These are phyloP conservation scores for Sphaerophoria rueppellii DNA, from an alignment of 2,888 invertebrate genomes.

Conservation along the genomic window DNA sequence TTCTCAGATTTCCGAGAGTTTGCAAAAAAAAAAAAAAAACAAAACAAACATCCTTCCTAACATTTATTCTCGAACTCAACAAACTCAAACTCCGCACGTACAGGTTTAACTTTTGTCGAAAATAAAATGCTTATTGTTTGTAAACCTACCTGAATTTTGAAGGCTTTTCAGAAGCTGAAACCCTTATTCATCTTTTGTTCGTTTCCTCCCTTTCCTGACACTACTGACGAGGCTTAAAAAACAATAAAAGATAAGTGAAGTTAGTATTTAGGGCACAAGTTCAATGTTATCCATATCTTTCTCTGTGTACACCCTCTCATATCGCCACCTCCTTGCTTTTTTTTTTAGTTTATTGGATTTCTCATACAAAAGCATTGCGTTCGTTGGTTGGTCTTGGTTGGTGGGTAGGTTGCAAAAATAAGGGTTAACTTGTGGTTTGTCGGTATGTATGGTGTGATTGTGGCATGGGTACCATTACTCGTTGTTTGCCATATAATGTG, in stretches of 20 bases:
- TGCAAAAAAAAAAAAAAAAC: too few relatives aligned
- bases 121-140: conserved; percentile 58
- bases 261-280: conserved; percentile 72
- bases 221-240: conserved; percentile 13
- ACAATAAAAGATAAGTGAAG: conserved; percentile 72
- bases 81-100: not conserved
- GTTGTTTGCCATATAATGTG: not conserved
- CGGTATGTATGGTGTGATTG: conserved; percentile 13
- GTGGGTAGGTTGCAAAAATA: conserved; percentile 20
- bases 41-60: not conserved
- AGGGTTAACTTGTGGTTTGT: conserved; percentile 71
- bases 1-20: conserved; percentile 19
- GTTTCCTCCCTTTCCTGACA: conserved; percentile 3
- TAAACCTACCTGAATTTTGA: conserved; percentile 36
- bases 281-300: conserved; percentile 64
- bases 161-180: conserved; percentile 22
- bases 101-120: conserved; percentile 34
- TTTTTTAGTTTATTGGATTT: conserved; percentile 62
- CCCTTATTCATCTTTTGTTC: conserved; percentile 52
- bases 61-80: not conserved
- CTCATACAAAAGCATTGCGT: conserved; percentile 38
- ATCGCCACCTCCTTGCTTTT: not conserved
- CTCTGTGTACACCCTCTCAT: not conserved
- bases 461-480: conserved; percentile 14
- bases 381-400: too few relatives aligned